Percentiles rank a stretch among this genome's conserved stretches.
These are phyloP conservation scores for Cydia fagiglandana DNA, from an alignment of 1,140 invertebrate genomes.

Conservation along the genomic window DNA sequence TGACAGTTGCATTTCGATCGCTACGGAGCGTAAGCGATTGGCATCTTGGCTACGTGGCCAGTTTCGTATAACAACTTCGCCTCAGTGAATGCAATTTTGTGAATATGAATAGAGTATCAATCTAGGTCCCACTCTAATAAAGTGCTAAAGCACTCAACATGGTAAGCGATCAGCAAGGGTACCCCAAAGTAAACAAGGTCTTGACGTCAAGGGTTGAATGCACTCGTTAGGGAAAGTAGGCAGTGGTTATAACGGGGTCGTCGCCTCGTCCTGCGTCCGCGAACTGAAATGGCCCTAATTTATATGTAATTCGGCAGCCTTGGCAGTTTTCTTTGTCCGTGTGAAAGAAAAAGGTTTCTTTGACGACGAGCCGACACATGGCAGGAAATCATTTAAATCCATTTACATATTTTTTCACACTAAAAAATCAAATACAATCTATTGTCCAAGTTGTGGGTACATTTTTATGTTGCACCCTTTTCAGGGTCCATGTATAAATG, in stretches of 20 bases:
- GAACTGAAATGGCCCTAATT: slow-evolving; percentile 2
- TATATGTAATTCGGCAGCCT: background rate
- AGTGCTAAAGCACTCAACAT: background rate
- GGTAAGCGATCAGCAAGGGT: background rate
- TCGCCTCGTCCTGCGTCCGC: slow-evolving; percentile 2
- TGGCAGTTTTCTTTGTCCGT: slow-evolving; percentile 8
- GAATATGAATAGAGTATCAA: background rate
- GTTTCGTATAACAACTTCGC: no score
- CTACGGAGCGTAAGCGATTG: no score
- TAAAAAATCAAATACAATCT: no score
- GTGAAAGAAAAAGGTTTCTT: background rate
- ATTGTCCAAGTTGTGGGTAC: no score
- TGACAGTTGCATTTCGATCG: no score
- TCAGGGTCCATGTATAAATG: no score
- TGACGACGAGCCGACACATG: background rate
- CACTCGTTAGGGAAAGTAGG: background rate
- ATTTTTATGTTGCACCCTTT: no score
- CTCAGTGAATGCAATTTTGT: background rate
- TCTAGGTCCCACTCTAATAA: background rate
- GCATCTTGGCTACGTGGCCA: no score
- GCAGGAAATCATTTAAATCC: no score
- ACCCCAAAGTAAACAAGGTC: slow-evolving; percentile 19
- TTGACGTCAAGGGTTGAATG: slow-evolving; percentile 17
- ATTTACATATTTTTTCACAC: no score
- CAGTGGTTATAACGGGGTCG: background rate